Percentiles rank a stretch among this genome's conserved stretches.
Evolutionary conservation across 2,888 invertebrate genomes (phyloP).

Genomic region (Taphrorychus bicolor): DNA sequence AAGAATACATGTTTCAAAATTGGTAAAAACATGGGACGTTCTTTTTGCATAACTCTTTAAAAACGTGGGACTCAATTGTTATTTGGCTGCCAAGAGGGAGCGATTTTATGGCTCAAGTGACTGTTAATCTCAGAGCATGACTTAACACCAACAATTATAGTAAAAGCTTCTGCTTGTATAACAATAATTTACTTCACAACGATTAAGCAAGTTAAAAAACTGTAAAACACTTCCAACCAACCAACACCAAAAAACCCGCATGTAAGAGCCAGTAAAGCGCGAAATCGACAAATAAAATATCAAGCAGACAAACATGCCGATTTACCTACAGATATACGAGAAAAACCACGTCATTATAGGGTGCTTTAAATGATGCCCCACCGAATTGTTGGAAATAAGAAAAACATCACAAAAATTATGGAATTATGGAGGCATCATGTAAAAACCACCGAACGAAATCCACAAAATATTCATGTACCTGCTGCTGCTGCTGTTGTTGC

Average conservation of each 20-base stretch:
- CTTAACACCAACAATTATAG: too few relatives aligned
- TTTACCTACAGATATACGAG: constrained; percentile 16
- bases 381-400: not conserved
- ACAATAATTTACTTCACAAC: not conserved
- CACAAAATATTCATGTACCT: not conserved
- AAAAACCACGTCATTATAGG: not conserved
- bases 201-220: constrained; percentile 3
- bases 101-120: too few relatives aligned
- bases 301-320: constrained; percentile 39
- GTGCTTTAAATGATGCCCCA: not conserved
- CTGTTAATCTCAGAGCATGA: too few relatives aligned
- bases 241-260: constrained; percentile 16
- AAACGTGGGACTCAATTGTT: too few relatives aligned
- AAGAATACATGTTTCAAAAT: not conserved
- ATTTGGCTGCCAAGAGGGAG: not conserved
- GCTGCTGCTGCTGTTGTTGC: not conserved
- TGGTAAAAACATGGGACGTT: too few relatives aligned
- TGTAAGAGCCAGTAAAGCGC: constrained; percentile 10
- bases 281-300: constrained; percentile 14
- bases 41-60: too few relatives aligned
- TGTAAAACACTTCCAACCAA: constrained; percentile 18
- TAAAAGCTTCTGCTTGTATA: too few relatives aligned
- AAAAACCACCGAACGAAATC: not conserved
- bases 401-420: not conserved
- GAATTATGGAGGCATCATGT: not conserved